Base-by-base conservation (phyloP, 1,140 invertebrate genomes). In the Arctopsyche grandis region DNA sequence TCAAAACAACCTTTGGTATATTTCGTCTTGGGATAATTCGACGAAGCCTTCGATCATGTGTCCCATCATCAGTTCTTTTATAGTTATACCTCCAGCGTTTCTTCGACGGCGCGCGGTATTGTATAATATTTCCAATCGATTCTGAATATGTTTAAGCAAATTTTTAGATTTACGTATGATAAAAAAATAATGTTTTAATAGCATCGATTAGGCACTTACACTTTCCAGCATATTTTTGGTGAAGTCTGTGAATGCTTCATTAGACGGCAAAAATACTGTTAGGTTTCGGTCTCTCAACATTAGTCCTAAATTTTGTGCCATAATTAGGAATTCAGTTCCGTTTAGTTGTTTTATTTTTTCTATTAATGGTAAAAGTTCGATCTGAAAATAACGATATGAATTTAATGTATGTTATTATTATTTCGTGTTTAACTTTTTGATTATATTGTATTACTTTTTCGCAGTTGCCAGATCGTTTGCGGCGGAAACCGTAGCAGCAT, bases 211-310 rank as follows among this genome's bases (percentile, higher is more conserved):
- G 19, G 12, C 5, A 69, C 76, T 75, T 70, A 81, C 80, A n/a
- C 56, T 56, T 75, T 75, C 56, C n/a, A 78, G 24, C 44, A 78
- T 70, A 16, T 44, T n/a, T 19, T 75, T 24, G 1, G 69, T 24
- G 22, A 75, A 81, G 22, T 77, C 71, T 52, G 48, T 19, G 38
- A 81, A 79, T 1, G 80, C 80, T 63, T 81, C 75, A 63, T 81
- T 56, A 21, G 46, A 69, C 4, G 80, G 80, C 21, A 81, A 69
- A 58, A 81, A 81, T 9, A 81, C 44, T 0, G 80, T 81, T 0
- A 79, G 5, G 69, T 81, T 81, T 56, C 79, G 29, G 22, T 73
- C 71, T 9, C 12, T 56, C 0, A 81, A 43, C 1, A 63, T 43
- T 9, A 69, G n/a, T 46, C 71, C 63, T 4, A 76, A 24, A 14